Base-by-base conservation (phyloP, 1,140 invertebrate species). In the Eumaeus atala region DNA sequence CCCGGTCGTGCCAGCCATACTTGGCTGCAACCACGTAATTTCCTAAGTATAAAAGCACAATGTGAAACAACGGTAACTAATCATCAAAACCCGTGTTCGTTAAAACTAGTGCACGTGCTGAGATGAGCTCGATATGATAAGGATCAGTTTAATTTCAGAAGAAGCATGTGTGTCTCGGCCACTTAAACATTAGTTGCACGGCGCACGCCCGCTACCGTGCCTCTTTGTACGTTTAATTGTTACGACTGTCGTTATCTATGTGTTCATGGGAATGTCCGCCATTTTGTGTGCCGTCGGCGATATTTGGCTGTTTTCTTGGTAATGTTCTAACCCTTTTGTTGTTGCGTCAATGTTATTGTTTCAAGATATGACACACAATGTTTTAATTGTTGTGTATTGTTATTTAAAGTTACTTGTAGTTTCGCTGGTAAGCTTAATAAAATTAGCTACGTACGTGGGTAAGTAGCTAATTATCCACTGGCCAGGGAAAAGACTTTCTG, bases 141-240 rank as follows among this genome's bases (percentile, higher is more conserved):
- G 62, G 62, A 83, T 83, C 81, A 61, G 35, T 62, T 78, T 79
- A 81, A 81, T 81, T 83, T 77, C 78, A 80, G 66, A 74, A 64
- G 67, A 67, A 76, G 73, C 77, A 70, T 74, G 75, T 80, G 48
- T 50, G n/a, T n/a, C 51, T 52, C 21, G 42, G 40, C 17, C 21
- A 4, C 67, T 84, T 80, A 79, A n/a, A 76, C 74, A 83, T 79
- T 77, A 80, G 72, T 65, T 64, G 75, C 79, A 81, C 77, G 76
- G n/a, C n/a, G n/a, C n/a, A n/a, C n/a, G n/a, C n/a, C n/a, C 66
- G 77, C 80, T 84, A 84, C 80, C 74, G 55, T 61, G 58, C 58
- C 74, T 74, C 72, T 71, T 77, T 77, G 61, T 67, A 74, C 75
- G 72, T 84, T 84, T 84, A 84, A 84, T 84, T 84, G 79, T 84